Evolutionary conservation across 2,113 vertebrate genomes (phyloP), one percentile per base, ranked within the genome.

Genomic region (Larimichthys polyactis): DNA sequence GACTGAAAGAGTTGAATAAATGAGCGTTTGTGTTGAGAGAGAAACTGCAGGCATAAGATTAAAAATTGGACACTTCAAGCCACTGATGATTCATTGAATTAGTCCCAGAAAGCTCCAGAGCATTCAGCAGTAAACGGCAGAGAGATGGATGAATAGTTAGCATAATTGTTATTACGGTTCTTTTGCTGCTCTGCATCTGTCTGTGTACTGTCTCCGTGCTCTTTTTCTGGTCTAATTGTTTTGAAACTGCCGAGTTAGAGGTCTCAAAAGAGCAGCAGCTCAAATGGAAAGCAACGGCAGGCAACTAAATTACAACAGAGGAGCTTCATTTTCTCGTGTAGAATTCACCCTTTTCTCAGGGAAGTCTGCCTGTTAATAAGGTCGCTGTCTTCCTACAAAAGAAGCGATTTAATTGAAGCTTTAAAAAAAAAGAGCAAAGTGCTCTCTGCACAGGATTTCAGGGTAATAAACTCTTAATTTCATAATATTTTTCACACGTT

Each of bases 21-120:
- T 67, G 24, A 0, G 12, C 15, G 67, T 64, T 52, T 52, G 49
- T 27, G 59, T 49, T n/a, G 4, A 54, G 66, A 32, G 69, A 54
- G 58, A 11, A 32, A 49, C 77, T 43, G 49, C 27, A 70, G 63
- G 81, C 57, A 4, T 24, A n/a, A 68, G 62, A 76, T 86, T 70
- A 84, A 59, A 75, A 67, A 17, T 32, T 16, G 62, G 84, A 79
- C 64, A 44, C 76, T 46, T 89, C 62, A 62, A 52, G 80, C 82
- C 87, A 65, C 81, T 75, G 55, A 62, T 77, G 82, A 85, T 79
- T 84, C 74, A 82, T 19, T 48, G 71, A 84, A 87, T 87, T 62
- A 83, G 83, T 73, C 52, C 66, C 66, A 15, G 59, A 60, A 79
- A 29, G 20, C 77, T 83, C 66, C 48, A 11, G 72, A 82, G 81